A percentile compares a stretch with the other conserved stretches of the same genome.
These are phyloP conservation scores for Nasonia oneida DNA, from an alignment of 2,888 invertebrate species.

Conservation along the genomic window DNA sequence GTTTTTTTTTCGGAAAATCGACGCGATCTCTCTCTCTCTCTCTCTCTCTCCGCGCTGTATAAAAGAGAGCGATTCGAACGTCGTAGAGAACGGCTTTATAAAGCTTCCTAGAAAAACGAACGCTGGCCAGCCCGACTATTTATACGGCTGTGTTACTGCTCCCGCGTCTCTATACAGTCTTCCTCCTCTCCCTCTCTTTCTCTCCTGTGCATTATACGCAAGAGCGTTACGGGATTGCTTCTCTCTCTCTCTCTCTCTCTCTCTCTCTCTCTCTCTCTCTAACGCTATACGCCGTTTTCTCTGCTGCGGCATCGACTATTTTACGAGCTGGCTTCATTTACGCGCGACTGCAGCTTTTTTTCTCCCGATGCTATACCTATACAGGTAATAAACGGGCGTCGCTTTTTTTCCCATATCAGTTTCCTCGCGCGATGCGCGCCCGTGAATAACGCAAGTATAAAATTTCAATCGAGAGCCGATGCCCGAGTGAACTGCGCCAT, in stretches of 20 bases:
- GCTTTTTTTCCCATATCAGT: neutral
- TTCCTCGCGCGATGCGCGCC: neutral
- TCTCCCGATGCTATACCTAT: neutral
- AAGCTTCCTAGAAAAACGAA: conserved; percentile 6
- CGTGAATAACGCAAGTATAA: too few species aligned
- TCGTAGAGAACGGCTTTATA: neutral
- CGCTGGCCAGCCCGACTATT: conserved; percentile 43
- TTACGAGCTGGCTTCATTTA: conserved; percentile 32
- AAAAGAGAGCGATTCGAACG: neutral
- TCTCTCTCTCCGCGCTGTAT: neutral
- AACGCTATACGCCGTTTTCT: neutral
- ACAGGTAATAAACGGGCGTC: conserved; percentile 12
- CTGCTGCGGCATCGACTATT: conserved; percentile 38
- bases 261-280: too few species aligned
- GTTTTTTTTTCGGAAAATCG: too few species aligned
- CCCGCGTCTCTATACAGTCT: neutral
- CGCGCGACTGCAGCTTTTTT: neutral
- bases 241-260: too few species aligned
- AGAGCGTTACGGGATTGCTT: conserved; percentile 8
- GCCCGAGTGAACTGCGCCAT: too few species aligned
- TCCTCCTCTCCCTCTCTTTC: neutral
- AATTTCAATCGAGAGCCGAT: too few species aligned
- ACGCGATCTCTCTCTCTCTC: neutral
- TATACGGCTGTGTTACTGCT: conserved; percentile 50
- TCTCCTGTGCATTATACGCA: neutral